Evolutionary conservation across 2,113 vertebrate species (phyloP), one percentile per base, ranked within the genome.

Genomic region (Onychorhynchus coronatus): DNA sequence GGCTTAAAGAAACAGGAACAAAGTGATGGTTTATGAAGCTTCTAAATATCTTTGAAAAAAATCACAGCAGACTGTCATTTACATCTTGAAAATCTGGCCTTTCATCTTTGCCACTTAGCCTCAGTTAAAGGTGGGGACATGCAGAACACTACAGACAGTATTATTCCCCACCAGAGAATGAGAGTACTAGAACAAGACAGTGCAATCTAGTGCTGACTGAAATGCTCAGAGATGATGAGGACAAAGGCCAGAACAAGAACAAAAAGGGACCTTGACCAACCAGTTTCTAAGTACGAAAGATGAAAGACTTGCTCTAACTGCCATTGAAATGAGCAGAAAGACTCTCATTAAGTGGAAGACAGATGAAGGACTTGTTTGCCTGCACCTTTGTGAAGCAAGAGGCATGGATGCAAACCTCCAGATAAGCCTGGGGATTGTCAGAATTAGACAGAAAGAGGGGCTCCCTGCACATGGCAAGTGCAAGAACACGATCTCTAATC

Each of bases 71-170:
- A 70, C 49, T 58, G 31, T 27, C 27, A 66, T 16, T n/a, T 59
- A 16, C 11, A 31, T 84, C 72, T 89, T 90, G 65, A 80, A 88
- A 83, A 74, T 20, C 50, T 33, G 14, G 35, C 19, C 83, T 95
- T 92, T 97, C 67, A 89, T 93, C 63, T 77, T 66, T 84, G 72
- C 55, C 50, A 52, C 68, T 86, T 88, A 92, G 46, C 35, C 44
- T 62, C 7, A 2, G 50, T 22, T 80, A 42, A 61, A 80, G 75
- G 63, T 8, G 21, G 14, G 49, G 47, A 93, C 68, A 88, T 58
- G 55, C 42, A 77, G 73, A 93, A 67, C 55, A 50, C 53, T 67
- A 50, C 23, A 84, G 67, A 71, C 63, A 27, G 14, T 41, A 28
- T 61, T 50, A 85, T 27, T 73, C 7, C 75, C 49, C 72, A 74